Percentiles rank a stretch among this genome's conserved stretches.
phyloP scores from a whole-genome alignment of 35 echinoderm and acorn worm genomes.

The Ophioderma brevispina region DNA sequence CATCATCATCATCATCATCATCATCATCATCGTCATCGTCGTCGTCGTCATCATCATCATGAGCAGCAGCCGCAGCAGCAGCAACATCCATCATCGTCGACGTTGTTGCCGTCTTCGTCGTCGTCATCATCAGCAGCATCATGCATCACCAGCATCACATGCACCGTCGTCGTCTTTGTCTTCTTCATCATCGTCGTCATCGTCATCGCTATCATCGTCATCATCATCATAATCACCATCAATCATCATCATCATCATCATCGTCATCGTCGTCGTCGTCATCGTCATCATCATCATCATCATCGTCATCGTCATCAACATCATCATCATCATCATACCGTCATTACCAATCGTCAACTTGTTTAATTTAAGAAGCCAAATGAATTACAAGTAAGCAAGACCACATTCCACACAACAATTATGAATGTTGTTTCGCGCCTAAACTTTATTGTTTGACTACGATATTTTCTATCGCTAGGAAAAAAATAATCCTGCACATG shows the following conservation, averaged over 20 bases:
- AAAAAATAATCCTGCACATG: too few species aligned
- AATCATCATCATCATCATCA: neutral
- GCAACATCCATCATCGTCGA: neutral
- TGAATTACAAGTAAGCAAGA: too few species aligned
- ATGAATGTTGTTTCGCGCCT: too few species aligned
- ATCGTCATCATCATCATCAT: constrained; percentile 6
- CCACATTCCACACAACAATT: too few species aligned
- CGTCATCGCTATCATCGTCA: neutral
- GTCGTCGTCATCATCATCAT: constrained; percentile 5
- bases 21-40: constrained; percentile 1
- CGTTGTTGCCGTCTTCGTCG: too few species aligned
- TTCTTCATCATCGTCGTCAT: neutral
- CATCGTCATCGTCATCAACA: neutral
- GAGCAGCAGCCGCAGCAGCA: too few species aligned
- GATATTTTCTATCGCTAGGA: too few species aligned
- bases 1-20: constrained; percentile 29
- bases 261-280: constrained; percentile 3
- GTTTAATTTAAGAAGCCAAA: neutral
- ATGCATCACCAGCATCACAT: neutral
- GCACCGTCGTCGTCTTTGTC: constrained; percentile 5
- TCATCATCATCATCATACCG: neutral
- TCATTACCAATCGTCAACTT: neutral
- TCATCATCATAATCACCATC: too few species aligned
- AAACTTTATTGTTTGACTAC: too few species aligned
- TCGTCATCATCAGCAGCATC: neutral